A percentile compares a stretch with the other conserved stretches of the same genome.
These are phyloP conservation scores for Carcinoscorpius rotundicauda DNA, from an alignment of 1,140 invertebrate species.

Conservation along the genomic window DNA sequence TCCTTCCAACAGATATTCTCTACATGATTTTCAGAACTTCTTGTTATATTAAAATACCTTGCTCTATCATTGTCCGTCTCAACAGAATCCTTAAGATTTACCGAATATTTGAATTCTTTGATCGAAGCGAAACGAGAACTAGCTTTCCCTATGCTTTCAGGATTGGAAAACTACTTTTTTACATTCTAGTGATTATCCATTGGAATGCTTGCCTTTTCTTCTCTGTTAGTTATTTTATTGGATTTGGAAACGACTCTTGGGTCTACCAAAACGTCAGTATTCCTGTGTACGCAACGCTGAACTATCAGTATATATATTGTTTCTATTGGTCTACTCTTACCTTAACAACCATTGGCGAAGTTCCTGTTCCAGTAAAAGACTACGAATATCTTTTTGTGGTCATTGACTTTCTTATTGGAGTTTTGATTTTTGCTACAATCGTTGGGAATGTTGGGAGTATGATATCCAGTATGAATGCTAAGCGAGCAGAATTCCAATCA, in stretches of 20 bases:
- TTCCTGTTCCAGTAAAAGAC: conserved; percentile 56
- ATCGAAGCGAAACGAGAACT: conserved; percentile 83
- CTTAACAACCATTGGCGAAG: conserved; percentile 76
- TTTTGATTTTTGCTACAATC: conserved; percentile 79
- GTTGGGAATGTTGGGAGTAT: conserved; percentile 89
- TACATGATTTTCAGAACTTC: conserved; percentile 46
- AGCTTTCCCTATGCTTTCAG: conserved; percentile 83
- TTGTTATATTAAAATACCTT: conserved; percentile 46
- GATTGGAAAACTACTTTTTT: conserved; percentile 57
- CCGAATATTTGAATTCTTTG: conserved; percentile 78
- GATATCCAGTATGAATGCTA: conserved; percentile 96
- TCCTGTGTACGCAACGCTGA: conserved; percentile 41
- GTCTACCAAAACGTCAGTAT: conserved; percentile 41
- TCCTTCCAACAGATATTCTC: conserved; percentile 75
- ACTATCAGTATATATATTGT: conserved; percentile 68
- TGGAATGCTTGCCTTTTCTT: conserved; percentile 97
- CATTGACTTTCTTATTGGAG: conserved; percentile 74
- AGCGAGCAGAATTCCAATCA: conserved; percentile 84
- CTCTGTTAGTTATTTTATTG: conserved; percentile 76
- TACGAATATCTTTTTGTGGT: conserved; percentile 79
- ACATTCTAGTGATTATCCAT: conserved; percentile 86
- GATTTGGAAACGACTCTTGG: conserved; percentile 83
- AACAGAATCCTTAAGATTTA: conserved; percentile 71
- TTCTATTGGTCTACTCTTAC: conserved; percentile 97
- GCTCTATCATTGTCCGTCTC: conserved; percentile 65